phyloP scores from a whole-genome alignment of 2,888 invertebrate genomes.

The Drosophila peninsularis region DNA sequence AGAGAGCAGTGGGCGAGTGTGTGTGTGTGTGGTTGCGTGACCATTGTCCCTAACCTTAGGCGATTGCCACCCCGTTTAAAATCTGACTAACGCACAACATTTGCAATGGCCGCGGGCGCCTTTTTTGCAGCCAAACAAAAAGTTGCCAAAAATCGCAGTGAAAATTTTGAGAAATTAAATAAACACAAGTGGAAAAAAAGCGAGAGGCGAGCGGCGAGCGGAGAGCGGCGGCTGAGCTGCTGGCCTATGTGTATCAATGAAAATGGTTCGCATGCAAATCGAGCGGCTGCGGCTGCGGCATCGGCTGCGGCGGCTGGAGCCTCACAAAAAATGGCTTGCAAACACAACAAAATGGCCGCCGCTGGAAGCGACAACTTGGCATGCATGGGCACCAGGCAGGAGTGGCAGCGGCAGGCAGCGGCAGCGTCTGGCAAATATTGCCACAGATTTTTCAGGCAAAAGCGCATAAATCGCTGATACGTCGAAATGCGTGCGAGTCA shows the following conservation, averaged over 20 bases:
- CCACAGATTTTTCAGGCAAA: conserved; percentile 77
- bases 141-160: conserved; percentile 64
- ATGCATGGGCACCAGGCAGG: conserved; percentile 57
- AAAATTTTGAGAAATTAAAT: conserved; percentile 78
- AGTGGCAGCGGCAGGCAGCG: not conserved
- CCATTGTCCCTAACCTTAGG: conserved; percentile 3
- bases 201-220: not conserved
- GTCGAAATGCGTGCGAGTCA: conserved; percentile 55
- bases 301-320: not conserved
- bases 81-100: conserved; percentile 79
- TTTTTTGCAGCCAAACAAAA: conserved; percentile 57
- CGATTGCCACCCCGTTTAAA: conserved; percentile 57
- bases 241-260: conserved; percentile 55
- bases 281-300: conserved; percentile 15
- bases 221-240: not conserved
- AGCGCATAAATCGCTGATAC: conserved; percentile 81
- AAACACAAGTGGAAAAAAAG: conserved; percentile 57
- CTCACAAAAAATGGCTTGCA: conserved; percentile 48
- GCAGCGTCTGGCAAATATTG: conserved; percentile 68
- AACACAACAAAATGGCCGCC: conserved; percentile 71
- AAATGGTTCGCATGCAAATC: conserved; percentile 54
- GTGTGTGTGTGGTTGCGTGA: conserved; percentile 27
- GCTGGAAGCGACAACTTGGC: conserved; percentile 60
- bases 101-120: conserved; percentile 70
- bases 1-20: conserved; percentile 2